Evolutionary conservation across 2,797 vertebrate species (phyloP).

Genomic region (Coregonus ussuriensis): DNA sequence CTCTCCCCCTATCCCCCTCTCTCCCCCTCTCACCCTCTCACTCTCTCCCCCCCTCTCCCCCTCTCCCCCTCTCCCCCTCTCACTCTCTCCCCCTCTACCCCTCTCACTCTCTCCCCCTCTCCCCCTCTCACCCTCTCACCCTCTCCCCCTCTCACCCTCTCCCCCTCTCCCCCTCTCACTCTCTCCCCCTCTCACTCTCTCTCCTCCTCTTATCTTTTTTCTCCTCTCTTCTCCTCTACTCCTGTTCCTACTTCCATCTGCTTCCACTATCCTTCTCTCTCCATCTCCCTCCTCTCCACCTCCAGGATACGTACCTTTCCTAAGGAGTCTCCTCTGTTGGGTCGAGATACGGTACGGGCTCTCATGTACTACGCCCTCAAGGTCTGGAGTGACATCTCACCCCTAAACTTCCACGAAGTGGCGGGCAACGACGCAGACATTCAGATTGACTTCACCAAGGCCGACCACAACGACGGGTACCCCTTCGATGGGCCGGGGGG

Average conservation of each 20-base stretch:
- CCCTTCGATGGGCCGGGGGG: constrained; percentile 94
- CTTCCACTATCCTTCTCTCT: not conserved
- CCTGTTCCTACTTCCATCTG: not conserved
- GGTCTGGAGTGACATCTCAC: constrained; percentile 95
- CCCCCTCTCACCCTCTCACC: no score
- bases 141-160: no score
- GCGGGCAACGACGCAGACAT: constrained; percentile 90
- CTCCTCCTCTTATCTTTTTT: not conserved
- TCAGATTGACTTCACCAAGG: constrained; percentile 94
- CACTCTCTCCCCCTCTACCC: no score
- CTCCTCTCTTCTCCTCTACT: not conserved
- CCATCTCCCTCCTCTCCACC: constrained; percentile 20
- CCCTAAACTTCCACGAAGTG: constrained; percentile 94
- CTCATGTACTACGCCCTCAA: constrained; percentile 97
- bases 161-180: no score
- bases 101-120: no score
- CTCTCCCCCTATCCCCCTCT: no score
- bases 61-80: no score
- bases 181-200: not conserved
- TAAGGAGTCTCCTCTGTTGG: constrained; percentile 83
- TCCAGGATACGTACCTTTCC: constrained; percentile 91
- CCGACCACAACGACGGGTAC: constrained; percentile 87
- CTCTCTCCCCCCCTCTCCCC: no score
- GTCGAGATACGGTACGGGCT: constrained; percentile 90
- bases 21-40: no score